Evolutionary conservation across 1,140 invertebrate species (phyloP).

Genomic region (Hermatobates lingyangjiaoensis): DNA sequence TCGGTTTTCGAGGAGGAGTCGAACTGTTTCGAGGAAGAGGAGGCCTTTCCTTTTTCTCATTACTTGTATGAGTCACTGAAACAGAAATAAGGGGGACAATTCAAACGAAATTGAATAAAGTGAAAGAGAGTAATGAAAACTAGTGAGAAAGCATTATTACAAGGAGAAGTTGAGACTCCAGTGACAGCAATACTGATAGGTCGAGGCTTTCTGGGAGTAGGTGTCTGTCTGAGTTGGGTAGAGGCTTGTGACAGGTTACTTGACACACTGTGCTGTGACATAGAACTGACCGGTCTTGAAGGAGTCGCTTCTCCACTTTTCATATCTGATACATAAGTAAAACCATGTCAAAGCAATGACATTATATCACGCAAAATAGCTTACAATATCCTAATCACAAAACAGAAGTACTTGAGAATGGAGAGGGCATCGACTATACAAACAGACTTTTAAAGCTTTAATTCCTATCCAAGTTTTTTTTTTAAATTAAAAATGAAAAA

Average conservation of each 20-base stretch:
- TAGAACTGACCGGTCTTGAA: conserved; percentile 61
- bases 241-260: conserved; percentile 30
- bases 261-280: conserved; percentile 44
- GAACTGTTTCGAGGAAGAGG: conserved; percentile 31
- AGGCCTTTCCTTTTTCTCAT: conserved; percentile 22
- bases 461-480: no score
- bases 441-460: no score
- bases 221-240: conserved; percentile 22
- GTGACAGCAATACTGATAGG: conserved; percentile 72
- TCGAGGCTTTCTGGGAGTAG: conserved; percentile 41
- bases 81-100: not conserved
- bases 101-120: not conserved
- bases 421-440: no score
- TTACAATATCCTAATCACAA: no score
- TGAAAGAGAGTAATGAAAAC: no score
- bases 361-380: no score
- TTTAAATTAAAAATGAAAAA: no score
- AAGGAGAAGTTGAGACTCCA: conserved; percentile 37
- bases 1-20: conserved; percentile 29
- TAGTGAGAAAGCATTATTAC: not conserved
- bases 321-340: conserved; percentile 32
- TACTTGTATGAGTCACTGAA: not conserved
- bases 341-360: no score
- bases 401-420: no score
- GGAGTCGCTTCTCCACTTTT: conserved; percentile 46